A percentile compares a stretch with the other conserved stretches of the same genome.
phyloP scores from a whole-genome alignment of 2,888 invertebrate genomes.

The Aelia acuminata region DNA sequence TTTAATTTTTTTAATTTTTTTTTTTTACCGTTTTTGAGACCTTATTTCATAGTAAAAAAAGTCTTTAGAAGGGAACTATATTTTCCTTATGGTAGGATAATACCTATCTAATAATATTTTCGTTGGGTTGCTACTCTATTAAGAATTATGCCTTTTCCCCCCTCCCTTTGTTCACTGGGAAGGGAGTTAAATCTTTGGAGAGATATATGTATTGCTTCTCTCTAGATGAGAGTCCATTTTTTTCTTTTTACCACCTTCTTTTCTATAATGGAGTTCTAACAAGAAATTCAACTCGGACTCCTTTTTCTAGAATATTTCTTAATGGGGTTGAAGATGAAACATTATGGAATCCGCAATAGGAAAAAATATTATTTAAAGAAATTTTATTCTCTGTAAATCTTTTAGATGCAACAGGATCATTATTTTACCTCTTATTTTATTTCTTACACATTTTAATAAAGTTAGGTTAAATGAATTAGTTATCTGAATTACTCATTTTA shows the following conservation, averaged over 20 bases:
- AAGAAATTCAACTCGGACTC: neutral
- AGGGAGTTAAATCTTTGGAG: constrained; percentile 20
- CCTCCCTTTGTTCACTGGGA: neutral
- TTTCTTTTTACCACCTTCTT: neutral
- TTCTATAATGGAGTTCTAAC: neutral
- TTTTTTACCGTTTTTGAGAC: too few species aligned
- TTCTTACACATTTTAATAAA: too few species aligned
- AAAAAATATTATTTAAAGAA: too few species aligned
- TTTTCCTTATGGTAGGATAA: neutral
- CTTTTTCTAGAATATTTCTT: neutral
- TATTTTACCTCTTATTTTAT: too few species aligned
- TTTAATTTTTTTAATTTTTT: too few species aligned
- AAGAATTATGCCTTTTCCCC: constrained; percentile 2
- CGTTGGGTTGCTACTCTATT: neutral
- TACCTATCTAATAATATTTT: neutral
- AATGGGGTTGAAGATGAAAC: neutral
- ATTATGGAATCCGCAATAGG: neutral
- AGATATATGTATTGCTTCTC: neutral
- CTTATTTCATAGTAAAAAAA: too few species aligned
- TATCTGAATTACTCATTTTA: too few species aligned
- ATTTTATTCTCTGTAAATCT: too few species aligned
- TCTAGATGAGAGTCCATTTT: constrained; percentile 3
- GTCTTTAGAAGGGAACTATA: neutral
- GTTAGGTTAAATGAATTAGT: too few species aligned
- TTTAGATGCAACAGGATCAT: too few species aligned